Base-by-base conservation (phyloP, 2,113 vertebrate species). In the Ameiurus melas region DNA sequence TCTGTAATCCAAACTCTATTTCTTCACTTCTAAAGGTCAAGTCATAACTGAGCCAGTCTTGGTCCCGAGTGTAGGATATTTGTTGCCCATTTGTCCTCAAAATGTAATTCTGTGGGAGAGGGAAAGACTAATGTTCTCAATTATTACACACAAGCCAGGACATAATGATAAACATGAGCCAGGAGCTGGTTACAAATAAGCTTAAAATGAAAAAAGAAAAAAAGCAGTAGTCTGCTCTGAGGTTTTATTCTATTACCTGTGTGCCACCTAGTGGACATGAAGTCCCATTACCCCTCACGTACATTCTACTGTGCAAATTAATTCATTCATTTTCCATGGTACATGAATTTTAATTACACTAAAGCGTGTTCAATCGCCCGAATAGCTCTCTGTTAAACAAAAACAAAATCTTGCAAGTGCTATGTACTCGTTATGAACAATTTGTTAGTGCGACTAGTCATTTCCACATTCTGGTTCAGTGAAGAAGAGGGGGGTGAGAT, bases 191-290 rank as follows among this genome's bases (percentile, higher is more conserved):
- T 77, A 60, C 19, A 22, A 80, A 81, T 55, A 17, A n/a, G 17
- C 19, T 64, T 55, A 57, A 57, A 57, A 57, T 16, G 17, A 57
- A 57, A 14, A 14, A 57, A 57, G 17, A 19, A 19, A 57, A 57
- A 57, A 57, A 57, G 13, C 14, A 60, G 5, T 22, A 22, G 9
- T 70, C 68, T 51, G 9, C 5, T 17, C 51, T 83, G 62, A 39
- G 30, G 33, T 86, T 7, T 78, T 22, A 60, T 73, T 62, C 25
- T 68, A 43, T 60, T 57, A 22, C 66, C 16, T 83, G 80, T 27
- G 85, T n/a, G 88, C 89, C 92, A 80, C 25, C 84, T 90, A 85
- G 79, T 51, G 71, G 82, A 87, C 33, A 22, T 7, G 17, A 55
- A 25, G 51, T 83, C n/a, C n/a, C 22, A 78, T 88, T 55, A 84